Conservation (phyloP, 2,113 vertebrate genomes). For the Murina feae region DNA sequence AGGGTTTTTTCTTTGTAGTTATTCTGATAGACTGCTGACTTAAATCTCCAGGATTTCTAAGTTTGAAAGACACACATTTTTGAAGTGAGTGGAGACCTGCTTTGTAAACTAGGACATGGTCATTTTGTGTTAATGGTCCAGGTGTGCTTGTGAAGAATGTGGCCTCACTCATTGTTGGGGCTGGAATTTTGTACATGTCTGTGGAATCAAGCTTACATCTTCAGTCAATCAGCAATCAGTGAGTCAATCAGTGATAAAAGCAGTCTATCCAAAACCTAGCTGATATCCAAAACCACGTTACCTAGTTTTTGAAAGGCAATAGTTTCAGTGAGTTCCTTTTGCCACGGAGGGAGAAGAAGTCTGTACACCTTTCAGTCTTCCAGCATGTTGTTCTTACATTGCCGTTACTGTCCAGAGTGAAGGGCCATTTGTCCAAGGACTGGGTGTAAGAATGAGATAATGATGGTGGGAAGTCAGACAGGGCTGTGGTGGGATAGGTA, state of each 20-base stretch:
- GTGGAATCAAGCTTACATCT: neutral
- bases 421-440: neutral
- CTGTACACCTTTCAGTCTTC: neutral
- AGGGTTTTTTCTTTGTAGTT: neutral
- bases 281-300: neutral
- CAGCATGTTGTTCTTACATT: neutral
- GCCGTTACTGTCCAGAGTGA: neutral
- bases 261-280: neutral
- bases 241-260: neutral
- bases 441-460: neutral
- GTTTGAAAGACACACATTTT: neutral
- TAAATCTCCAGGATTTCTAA: neutral
- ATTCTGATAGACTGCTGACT: neutral
- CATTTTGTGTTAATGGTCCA: neutral
- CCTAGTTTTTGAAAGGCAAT: neutral
- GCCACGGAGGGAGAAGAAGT: neutral
- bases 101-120: neutral
- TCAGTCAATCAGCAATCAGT: neutral
- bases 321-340: neutral
- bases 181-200: neutral
- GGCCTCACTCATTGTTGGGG: neutral
- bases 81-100: neutral
- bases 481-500: neutral
- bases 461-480: neutral
- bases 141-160: neutral